These are phyloP conservation scores for Laothoe populi DNA, from an alignment of 2,888 invertebrate species.

Conservation along the genomic window DNA sequence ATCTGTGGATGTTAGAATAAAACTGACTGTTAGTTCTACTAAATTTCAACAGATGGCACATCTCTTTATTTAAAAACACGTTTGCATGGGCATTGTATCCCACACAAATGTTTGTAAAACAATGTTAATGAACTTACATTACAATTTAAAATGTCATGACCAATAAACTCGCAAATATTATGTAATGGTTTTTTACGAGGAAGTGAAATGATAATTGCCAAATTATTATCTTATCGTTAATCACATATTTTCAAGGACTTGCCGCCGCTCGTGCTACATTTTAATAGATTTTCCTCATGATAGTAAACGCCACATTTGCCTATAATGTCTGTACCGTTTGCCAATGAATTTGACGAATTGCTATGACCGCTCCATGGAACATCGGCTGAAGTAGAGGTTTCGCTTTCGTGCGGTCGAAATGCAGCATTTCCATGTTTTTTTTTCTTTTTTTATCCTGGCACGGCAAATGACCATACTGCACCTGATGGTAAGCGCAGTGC, in stretches of 20 bases:
- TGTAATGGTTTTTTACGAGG: not conserved
- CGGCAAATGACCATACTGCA: too few relatives aligned
- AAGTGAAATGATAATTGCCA: not conserved
- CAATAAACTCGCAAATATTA: not conserved
- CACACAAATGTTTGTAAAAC: not conserved
- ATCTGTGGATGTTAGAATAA: not conserved
- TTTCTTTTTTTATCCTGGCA: too few relatives aligned
- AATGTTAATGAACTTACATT: not conserved
- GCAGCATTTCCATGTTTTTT: too few relatives aligned
- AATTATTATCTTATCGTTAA: constrained; percentile 8
- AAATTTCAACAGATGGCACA: not conserved
- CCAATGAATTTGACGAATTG: too few relatives aligned
- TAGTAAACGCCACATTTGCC: too few relatives aligned
- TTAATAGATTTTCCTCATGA: too few relatives aligned
- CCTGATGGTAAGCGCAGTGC: too few relatives aligned
- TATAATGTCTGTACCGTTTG: too few relatives aligned
- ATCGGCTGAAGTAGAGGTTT: too few relatives aligned
- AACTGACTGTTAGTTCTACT: not conserved
- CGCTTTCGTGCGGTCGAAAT: too few relatives aligned
- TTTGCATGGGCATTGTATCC: not conserved
- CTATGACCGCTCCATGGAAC: too few relatives aligned
- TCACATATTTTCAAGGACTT: not conserved
- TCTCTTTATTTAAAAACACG: not conserved
- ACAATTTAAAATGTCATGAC: not conserved
- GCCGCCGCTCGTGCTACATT: too few relatives aligned